Conservation (phyloP, 1,140 invertebrate species). For the Pogonomyrmex californicus region DNA sequence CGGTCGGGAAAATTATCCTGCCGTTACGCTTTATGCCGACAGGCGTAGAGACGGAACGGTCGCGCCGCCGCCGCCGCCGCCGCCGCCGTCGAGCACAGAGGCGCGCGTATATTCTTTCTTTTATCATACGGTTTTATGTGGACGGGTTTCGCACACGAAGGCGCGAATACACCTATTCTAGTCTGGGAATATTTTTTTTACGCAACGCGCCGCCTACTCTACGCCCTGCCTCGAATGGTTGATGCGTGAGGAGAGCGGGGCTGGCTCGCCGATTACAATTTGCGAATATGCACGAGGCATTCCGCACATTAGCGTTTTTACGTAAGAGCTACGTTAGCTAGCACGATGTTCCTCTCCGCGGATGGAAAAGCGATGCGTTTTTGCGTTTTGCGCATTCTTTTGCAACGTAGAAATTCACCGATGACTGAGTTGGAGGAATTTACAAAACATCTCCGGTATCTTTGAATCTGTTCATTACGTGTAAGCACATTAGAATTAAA, state of each 20-base stretch:
- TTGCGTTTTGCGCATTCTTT: neutral
- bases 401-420: neutral
- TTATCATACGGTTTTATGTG: neutral
- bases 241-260: neutral
- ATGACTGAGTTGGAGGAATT: neutral
- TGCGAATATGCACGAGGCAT: neutral
- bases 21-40: conserved; percentile 43
- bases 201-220: neutral
- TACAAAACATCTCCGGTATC: neutral
- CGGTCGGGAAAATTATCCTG: conserved; percentile 42
- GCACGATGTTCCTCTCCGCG: neutral
- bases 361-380: neutral
- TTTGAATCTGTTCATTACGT: neutral
- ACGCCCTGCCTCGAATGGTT: neutral
- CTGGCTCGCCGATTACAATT: neutral
- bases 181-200: conserved; percentile 21
- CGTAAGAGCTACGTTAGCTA: neutral
- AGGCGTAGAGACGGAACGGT: neutral
- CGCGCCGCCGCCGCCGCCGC: neutral
- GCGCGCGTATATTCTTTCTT: neutral
- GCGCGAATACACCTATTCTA: conserved; percentile 10
- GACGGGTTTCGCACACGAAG: conserved; percentile 10
- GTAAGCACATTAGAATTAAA: neutral
- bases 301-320: conserved; percentile 4
- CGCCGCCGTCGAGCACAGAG: neutral